phyloP scores from a whole-genome alignment of 2,113 vertebrate genomes.

The Ochotona curzoniae region DNA sequence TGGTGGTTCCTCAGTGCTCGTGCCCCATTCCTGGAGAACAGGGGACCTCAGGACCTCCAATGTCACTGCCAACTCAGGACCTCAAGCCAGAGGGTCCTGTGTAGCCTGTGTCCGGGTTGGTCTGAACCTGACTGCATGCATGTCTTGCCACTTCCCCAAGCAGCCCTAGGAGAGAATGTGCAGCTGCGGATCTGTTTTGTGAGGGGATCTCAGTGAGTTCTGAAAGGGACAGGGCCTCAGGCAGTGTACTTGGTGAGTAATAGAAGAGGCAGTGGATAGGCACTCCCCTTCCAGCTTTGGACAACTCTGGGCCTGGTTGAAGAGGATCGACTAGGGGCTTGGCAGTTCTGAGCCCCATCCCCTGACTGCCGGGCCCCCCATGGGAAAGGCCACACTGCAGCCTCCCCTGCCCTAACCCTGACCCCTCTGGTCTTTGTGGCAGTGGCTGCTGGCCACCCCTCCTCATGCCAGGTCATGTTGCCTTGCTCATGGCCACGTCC shows the following conservation, averaged over 20 bases:
- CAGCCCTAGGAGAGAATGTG: background rate
- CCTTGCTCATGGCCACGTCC: background rate
- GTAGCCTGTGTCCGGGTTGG: background rate
- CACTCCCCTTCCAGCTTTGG: background rate
- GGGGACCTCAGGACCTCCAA: background rate
- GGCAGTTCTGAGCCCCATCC: background rate
- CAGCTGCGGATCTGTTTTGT: background rate
- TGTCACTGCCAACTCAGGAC: background rate
- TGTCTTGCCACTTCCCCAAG: background rate
- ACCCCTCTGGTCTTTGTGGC: background rate
- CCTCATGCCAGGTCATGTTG: background rate
- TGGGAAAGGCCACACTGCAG: background rate
- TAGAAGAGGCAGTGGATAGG: background rate
- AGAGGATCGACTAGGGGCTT: background rate
- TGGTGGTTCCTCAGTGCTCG: background rate
- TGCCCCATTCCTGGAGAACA: background rate
- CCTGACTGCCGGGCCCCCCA: background rate
- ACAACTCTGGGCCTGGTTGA: background rate
- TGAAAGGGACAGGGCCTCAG: background rate
- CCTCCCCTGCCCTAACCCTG: background rate
- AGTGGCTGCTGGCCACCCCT: rapidly evolving
- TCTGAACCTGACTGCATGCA: background rate
- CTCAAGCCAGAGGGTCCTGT: background rate
- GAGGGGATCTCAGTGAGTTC: background rate
- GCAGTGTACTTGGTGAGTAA: background rate